Percentiles rank a stretch among this genome's conserved stretches.
phyloP scores from a whole-genome alignment of 2,113 vertebrate species.

The Ammodytes marinus region DNA sequence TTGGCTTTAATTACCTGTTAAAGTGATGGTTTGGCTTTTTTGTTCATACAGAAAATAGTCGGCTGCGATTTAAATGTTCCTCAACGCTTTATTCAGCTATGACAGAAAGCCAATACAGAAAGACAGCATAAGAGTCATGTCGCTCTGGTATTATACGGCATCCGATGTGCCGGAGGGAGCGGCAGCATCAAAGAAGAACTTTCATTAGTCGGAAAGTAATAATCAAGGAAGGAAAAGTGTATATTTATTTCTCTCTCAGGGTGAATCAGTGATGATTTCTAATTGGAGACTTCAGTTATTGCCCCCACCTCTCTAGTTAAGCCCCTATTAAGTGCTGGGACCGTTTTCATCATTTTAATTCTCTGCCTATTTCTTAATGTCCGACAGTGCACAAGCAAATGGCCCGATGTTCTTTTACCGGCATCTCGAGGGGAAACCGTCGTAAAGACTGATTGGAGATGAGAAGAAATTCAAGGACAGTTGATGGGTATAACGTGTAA shows the following conservation, averaged over 20 bases:
- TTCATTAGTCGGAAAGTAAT: background rate
- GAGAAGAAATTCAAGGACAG: background rate
- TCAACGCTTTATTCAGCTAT: background rate
- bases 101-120: background rate
- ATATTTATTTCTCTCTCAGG: background rate
- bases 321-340: background rate
- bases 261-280: constrained; percentile 20
- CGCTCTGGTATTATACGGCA: background rate
- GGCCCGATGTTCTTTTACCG: background rate
- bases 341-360: constrained; percentile 24
- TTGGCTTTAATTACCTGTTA: constrained; percentile 6
- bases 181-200: background rate
- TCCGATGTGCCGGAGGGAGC: background rate
- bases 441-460: background rate
- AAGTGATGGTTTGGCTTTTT: background rate
- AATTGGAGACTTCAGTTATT: constrained; percentile 25
- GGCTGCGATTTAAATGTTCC: constrained; percentile 6
- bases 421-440: background rate
- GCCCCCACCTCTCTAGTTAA: background rate
- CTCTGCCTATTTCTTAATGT: background rate
- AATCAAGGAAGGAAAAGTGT: constrained; percentile 2
- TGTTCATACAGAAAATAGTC: background rate
- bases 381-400: background rate
- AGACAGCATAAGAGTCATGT: background rate
- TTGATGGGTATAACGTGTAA: no score